phyloP scores from a whole-genome alignment of 2,113 vertebrate species.

The Toxotes jaculatrix region DNA sequence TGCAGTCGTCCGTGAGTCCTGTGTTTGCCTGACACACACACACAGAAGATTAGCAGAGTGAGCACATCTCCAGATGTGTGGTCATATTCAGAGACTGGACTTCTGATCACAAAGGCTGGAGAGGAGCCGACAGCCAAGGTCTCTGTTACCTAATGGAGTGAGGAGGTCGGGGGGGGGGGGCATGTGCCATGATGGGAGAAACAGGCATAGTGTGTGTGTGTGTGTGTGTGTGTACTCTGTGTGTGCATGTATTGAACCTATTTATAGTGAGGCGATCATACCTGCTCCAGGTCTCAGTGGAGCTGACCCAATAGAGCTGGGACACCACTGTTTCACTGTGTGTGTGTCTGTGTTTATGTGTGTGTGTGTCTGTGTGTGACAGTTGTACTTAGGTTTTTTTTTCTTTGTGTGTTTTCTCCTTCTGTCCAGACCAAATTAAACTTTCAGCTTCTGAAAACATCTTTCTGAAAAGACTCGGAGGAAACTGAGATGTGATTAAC shows the following conservation, averaged over 20 bases:
- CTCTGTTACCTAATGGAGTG: constrained; percentile 39
- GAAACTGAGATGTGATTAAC: too few relatives aligned
- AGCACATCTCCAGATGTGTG: constrained; percentile 22
- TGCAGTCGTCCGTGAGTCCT: too few relatives aligned
- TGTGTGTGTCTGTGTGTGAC: background rate
- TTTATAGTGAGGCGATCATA: constrained; percentile 55
- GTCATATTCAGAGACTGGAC: constrained; percentile 4
- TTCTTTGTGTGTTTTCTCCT: too few relatives aligned
- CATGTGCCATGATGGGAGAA: constrained; percentile 50
- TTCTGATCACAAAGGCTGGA: constrained; percentile 13
- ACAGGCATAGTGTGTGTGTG: background rate
- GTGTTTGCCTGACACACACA: too few relatives aligned
- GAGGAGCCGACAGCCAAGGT: constrained; percentile 10
- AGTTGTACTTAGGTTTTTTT: too few relatives aligned
- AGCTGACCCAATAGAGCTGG: constrained; percentile 31
- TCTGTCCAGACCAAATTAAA: too few relatives aligned
- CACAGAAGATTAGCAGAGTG: background rate
- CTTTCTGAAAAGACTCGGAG: too few relatives aligned
- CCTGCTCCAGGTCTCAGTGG: constrained; percentile 51
- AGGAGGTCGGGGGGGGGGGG: constrained; percentile 1
- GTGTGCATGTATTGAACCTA: constrained; percentile 31
- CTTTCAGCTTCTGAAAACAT: too few relatives aligned
- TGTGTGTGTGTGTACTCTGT: background rate
- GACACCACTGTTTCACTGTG: background rate
- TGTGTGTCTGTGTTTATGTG: background rate